Percentiles rank a stretch among this genome's conserved stretches.
Evolutionary conservation across 2,113 vertebrate species (phyloP).

Genomic region (Phyllopteryx taeniolatus): DNA sequence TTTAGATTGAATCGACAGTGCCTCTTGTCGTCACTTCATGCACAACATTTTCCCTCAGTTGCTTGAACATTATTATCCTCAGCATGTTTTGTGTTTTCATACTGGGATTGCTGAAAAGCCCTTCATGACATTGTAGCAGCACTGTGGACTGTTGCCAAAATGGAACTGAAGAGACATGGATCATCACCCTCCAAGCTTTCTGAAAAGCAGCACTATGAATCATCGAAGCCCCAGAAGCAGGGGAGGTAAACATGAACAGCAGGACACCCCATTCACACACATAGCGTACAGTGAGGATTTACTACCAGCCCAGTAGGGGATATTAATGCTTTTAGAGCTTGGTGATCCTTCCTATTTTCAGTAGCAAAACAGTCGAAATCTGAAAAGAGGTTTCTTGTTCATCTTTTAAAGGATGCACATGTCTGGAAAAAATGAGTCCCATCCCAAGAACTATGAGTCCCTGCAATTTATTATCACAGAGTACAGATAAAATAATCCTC

Average conservation of each 20-base stretch:
- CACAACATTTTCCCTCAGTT: not conserved
- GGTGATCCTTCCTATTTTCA: not conserved
- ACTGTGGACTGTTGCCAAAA: slow-evolving; percentile 12
- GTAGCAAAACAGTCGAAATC: not conserved
- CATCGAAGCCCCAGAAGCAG: slow-evolving; percentile 16
- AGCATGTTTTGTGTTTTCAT: not conserved
- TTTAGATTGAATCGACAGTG: not conserved
- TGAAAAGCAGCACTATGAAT: slow-evolving; percentile 14
- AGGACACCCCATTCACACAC: slow-evolving; percentile 2
- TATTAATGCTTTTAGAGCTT: slow-evolving; percentile 1
- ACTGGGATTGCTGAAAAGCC: slow-evolving; percentile 21
- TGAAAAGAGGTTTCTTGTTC: not conserved
- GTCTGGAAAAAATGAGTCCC: too few species aligned
- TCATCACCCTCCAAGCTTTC: slow-evolving; percentile 1
- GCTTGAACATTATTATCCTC: not conserved
- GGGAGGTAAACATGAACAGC: slow-evolving; percentile 16
- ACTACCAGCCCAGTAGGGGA: slow-evolving; percentile 13
- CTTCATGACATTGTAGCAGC: slow-evolving; percentile 9
- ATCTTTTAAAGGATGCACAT: not conserved
- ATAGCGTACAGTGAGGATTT: slow-evolving; percentile 14
- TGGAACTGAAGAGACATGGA: slow-evolving; percentile 7
- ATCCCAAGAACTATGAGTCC: too few species aligned
- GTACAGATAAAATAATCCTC: too few species aligned
- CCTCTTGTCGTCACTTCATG: not conserved
- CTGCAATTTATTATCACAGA: too few species aligned